Evolutionary conservation across 1,140 invertebrate species (phyloP).

Genomic region (Varroa destructor): DNA sequence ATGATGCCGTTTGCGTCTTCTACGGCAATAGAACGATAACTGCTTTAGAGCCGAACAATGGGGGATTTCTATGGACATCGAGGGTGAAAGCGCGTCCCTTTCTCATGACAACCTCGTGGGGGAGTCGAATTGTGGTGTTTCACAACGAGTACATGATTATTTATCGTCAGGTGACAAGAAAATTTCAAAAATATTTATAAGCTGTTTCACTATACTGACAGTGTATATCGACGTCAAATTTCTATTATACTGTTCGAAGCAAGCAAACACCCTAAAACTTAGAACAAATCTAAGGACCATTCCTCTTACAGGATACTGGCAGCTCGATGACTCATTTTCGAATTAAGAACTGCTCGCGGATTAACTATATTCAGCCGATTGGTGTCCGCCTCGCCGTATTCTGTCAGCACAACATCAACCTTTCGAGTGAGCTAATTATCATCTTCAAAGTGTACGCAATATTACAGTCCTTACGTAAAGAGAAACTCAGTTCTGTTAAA

Average conservation of each 20-base stretch:
- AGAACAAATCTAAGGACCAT: background rate
- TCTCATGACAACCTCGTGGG: conserved; percentile 16
- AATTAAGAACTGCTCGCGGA: conserved; percentile 10
- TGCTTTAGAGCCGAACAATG: background rate
- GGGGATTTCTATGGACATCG: background rate
- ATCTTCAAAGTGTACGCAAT: no score
- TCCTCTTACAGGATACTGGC: background rate
- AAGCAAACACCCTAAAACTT: no score
- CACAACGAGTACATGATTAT: conserved; percentile 22
- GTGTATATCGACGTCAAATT: no score
- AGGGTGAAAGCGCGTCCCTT: conserved; percentile 1
- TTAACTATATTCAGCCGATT: background rate
- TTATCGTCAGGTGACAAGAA: background rate
- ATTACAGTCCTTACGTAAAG: no score
- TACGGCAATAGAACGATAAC: conserved; percentile 1
- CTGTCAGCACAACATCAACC: background rate
- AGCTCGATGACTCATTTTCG: background rate
- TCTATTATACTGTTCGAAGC: no score
- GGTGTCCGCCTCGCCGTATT: background rate
- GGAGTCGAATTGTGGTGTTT: background rate
- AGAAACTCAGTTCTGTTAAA: no score
- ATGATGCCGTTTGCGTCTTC: conserved; percentile 1
- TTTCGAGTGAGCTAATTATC: background rate
- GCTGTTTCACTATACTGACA: no score
- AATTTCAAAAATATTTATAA: no score